These are phyloP conservation scores for Chrysopa pallens DNA, from an alignment of 1,140 invertebrate genomes.

Conservation along the genomic window DNA sequence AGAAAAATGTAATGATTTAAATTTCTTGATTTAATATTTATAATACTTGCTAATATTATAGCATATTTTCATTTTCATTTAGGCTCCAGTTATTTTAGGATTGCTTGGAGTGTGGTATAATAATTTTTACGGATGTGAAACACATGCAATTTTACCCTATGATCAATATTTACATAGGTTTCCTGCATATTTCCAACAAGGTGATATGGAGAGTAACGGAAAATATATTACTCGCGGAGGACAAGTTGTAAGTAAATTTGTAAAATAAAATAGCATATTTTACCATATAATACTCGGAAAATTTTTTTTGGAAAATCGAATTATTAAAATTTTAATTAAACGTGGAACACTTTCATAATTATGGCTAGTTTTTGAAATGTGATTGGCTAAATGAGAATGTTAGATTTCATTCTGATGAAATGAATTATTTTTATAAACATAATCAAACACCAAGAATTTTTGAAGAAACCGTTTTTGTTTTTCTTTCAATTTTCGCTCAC, in stretches of 20 bases:
- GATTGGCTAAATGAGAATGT: too few relatives aligned
- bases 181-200: conserved; percentile 99
- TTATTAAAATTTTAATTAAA: too few relatives aligned
- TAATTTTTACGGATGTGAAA: conserved; percentile 91
- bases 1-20: conserved; percentile 67
- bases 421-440: too few relatives aligned
- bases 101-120: conserved; percentile 91
- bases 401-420: too few relatives aligned
- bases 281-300: too few relatives aligned
- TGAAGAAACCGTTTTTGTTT: too few relatives aligned
- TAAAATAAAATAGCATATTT: too few relatives aligned
- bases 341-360: too few relatives aligned
- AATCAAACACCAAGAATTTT: too few relatives aligned
- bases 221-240: conserved; percentile 81
- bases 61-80: conserved; percentile 15
- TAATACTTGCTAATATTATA: conserved; percentile 1
- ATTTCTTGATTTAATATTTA: neutral
- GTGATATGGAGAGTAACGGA: conserved; percentile 99
- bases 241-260: conserved; percentile 33
- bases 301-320: too few relatives aligned
- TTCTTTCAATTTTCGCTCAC: too few relatives aligned
- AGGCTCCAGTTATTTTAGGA: conserved; percentile 89
- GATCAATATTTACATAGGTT: conserved; percentile 98
- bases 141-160: conserved; percentile 90
- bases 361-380: too few relatives aligned